Evolutionary conservation across 2,888 invertebrate genomes (phyloP).

Genomic region (Lithophane leautieri): DNA sequence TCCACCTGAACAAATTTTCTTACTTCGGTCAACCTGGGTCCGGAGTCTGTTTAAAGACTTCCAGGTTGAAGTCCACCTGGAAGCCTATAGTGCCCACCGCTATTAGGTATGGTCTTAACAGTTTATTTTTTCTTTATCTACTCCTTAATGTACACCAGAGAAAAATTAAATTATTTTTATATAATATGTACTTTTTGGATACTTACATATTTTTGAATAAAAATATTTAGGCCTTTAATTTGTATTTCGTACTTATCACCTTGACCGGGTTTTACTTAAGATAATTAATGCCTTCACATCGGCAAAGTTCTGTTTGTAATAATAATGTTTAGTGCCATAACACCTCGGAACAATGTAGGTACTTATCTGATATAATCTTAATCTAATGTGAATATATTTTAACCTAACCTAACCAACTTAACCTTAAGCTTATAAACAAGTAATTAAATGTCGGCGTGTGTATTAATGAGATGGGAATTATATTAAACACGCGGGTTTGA

Average conservation of each 20-base stretch:
- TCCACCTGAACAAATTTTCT: too few species aligned
- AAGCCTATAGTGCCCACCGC: not conserved
- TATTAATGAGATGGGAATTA: not conserved
- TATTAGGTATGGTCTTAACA: not conserved
- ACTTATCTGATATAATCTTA: not conserved
- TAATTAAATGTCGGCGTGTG: not conserved
- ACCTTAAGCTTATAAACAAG: not conserved
- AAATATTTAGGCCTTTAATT: conserved; percentile 5
- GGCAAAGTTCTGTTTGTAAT: not conserved
- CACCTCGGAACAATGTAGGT: not conserved
- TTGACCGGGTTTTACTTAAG: not conserved
- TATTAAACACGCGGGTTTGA: conserved; percentile 8
- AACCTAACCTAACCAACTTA: not conserved
- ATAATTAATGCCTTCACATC: not conserved
- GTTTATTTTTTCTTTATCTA: not conserved
- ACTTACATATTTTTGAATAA: conserved; percentile 17
- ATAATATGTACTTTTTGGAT: not conserved
- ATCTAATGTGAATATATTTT: not conserved
- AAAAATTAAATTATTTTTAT: not conserved
- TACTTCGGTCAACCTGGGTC: too few species aligned
- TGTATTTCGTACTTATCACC: not conserved
- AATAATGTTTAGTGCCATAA: not conserved
- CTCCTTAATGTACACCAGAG: conserved; percentile 18
- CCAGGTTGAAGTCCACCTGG: too few species aligned
- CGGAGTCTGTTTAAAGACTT: too few species aligned